These are phyloP conservation scores for Cephus nigrinus DNA, from an alignment of 2,888 invertebrate species.

Conservation along the genomic window DNA sequence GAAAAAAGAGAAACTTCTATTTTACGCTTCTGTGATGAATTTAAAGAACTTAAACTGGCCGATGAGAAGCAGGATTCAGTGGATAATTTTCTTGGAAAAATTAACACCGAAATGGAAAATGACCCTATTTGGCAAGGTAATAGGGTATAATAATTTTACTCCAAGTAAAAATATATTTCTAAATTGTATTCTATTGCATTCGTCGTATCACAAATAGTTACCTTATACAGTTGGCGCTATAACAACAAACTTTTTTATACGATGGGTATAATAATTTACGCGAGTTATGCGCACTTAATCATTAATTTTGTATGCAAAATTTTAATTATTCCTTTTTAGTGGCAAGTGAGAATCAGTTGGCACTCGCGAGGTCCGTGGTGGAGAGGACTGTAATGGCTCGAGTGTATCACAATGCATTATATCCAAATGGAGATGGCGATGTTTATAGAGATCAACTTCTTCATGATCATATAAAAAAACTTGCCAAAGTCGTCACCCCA, in stretches of 20 bases:
- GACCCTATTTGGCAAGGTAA: conserved; percentile 80
- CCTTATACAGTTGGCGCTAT: no score
- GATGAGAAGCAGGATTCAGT: conserved; percentile 94
- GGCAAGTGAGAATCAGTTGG: conserved; percentile 77
- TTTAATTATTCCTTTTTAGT: conserved; percentile 65
- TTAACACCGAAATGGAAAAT: conserved; percentile 77
- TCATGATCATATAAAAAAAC: conserved; percentile 87
- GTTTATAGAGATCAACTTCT: conserved; percentile 89
- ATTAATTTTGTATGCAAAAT: background rate
- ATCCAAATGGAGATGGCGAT: conserved; percentile 97
- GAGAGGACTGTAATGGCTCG: conserved; percentile 92
- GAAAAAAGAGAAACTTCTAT: conserved; percentile 81
- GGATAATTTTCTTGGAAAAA: conserved; percentile 80
- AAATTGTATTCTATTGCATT: background rate
- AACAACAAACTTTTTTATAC: no score
- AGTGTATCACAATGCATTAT: conserved; percentile 92
- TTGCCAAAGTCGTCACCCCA: conserved; percentile 80
- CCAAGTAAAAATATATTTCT: background rate
- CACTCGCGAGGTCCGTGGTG: conserved; percentile 83
- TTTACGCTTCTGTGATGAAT: conserved; percentile 82
- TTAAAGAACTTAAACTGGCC: conserved; percentile 81
- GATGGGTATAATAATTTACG: background rate
- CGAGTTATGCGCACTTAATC: background rate
- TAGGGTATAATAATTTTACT: background rate
- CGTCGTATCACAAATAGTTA: background rate